A percentile compares a stretch with the other conserved stretches of the same genome.
phyloP scores from a whole-genome alignment of 2,113 vertebrate species.

The Collichthys lucidus region DNA sequence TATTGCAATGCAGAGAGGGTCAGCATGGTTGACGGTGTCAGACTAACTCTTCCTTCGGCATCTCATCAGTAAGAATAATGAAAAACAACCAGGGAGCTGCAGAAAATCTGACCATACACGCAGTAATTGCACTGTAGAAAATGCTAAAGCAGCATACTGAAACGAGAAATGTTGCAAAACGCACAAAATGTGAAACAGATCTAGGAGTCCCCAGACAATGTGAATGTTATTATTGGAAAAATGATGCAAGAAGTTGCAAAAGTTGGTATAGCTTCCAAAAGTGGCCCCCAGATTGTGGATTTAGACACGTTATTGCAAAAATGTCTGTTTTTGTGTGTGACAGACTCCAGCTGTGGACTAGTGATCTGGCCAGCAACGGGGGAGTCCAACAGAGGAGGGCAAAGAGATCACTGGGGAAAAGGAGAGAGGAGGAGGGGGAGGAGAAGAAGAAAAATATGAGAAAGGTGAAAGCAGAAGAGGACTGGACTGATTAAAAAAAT shows the following conservation, averaged over 20 bases:
- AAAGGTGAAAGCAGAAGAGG: slow-evolving; percentile 53
- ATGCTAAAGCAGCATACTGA: neutral
- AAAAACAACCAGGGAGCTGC: neutral
- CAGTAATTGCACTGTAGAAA: neutral
- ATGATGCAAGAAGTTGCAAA: slow-evolving; percentile 65
- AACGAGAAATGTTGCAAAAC: slow-evolving; percentile 9
- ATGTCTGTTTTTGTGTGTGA: slow-evolving; percentile 14
- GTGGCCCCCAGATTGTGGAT: neutral
- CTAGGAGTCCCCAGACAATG: slow-evolving; percentile 2
- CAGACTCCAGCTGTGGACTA: slow-evolving; percentile 60
- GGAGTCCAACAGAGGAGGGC: slow-evolving; percentile 52
- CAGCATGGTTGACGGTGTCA: neutral
- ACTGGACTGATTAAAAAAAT: slow-evolving; percentile 4
- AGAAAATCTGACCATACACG: neutral
- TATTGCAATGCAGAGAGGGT: neutral
- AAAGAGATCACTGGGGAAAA: slow-evolving; percentile 67
- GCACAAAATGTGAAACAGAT: neutral
- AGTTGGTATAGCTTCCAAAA: slow-evolving; percentile 17
- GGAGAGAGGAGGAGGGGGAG: slow-evolving; percentile 20
- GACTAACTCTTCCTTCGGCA: neutral
- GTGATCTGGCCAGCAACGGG: slow-evolving; percentile 22
- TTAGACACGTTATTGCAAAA: slow-evolving; percentile 24
- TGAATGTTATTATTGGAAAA: slow-evolving; percentile 29
- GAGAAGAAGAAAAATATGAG: slow-evolving; percentile 41
- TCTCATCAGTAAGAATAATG: neutral